Conservation (phyloP, 2,888 invertebrate species). For the Apamea anceps region DNA sequence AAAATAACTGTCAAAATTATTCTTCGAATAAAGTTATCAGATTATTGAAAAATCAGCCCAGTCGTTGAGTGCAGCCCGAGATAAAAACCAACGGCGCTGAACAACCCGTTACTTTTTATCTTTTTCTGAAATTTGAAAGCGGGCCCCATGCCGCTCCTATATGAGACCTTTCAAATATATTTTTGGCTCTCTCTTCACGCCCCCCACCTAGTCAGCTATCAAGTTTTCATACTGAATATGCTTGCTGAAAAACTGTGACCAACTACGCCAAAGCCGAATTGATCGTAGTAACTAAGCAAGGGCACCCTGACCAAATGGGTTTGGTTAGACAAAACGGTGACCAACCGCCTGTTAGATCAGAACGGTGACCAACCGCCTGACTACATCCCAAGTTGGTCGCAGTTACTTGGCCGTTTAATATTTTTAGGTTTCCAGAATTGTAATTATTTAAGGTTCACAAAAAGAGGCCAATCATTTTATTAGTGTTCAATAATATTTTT, state of each 20-base stretch:
- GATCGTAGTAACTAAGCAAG: neutral
- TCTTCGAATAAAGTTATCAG: too few species aligned
- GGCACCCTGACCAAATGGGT: neutral
- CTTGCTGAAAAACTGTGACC: neutral
- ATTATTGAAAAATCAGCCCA: too few species aligned
- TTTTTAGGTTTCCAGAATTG: neutral
- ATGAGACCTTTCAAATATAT: neutral
- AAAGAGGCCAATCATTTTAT: neutral
- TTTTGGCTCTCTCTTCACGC: neutral
- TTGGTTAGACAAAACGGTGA: neutral
- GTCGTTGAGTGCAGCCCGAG: neutral
- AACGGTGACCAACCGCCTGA: neutral
- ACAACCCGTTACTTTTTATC: neutral
- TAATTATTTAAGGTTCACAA: neutral
- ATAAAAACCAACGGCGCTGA: neutral
- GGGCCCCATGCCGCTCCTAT: neutral
- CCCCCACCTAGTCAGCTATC: neutral
- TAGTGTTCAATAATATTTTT: neutral
- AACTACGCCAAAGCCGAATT: neutral
- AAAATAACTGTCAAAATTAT: too few species aligned
- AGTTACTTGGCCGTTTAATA: neutral
- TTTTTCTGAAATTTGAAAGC: neutral
- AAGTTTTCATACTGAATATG: neutral
- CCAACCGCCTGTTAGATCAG: neutral
- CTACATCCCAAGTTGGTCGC: neutral